Evolutionary conservation across 2,113 vertebrate genomes (phyloP).

Genomic region (Tangachromis dhanisi): DNA sequence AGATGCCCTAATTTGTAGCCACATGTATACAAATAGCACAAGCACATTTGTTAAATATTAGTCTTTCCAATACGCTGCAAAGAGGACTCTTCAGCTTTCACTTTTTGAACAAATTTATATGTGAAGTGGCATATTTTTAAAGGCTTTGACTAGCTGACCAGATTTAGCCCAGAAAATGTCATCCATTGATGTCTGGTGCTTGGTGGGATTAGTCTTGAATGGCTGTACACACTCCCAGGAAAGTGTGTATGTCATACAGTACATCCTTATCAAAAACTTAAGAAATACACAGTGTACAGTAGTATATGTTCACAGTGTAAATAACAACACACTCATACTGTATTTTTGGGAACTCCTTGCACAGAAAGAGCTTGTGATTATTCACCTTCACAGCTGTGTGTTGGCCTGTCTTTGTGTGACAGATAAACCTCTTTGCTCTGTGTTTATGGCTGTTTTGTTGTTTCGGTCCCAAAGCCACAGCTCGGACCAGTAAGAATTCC

Average conservation of each 20-base stretch:
- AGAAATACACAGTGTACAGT: neutral
- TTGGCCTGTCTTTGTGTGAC: neutral
- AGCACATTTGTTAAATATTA: neutral
- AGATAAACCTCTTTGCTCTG: constrained; percentile 11
- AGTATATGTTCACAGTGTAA: neutral
- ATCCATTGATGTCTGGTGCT: neutral
- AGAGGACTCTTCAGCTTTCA: neutral
- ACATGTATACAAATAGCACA: neutral
- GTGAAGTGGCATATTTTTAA: neutral
- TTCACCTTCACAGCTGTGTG: neutral
- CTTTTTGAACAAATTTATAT: neutral
- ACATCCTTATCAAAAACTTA: neutral
- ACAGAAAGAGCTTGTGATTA: neutral
- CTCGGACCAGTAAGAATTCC: constrained; percentile 40
- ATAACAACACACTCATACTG: neutral
- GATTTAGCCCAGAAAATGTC: neutral
- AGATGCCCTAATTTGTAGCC: neutral
- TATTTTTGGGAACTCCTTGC: neutral
- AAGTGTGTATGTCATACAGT: neutral
- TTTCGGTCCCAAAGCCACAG: neutral
- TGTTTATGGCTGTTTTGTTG: constrained; percentile 31
- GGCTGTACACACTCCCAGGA: neutral
- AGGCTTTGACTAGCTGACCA: neutral
- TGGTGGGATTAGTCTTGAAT: neutral
- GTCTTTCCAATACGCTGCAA: neutral